A percentile compares a stretch with the other conserved stretches of the same genome.
Evolutionary conservation across 2,888 invertebrate species (phyloP).

Genomic region (Harpalus rufipes): DNA sequence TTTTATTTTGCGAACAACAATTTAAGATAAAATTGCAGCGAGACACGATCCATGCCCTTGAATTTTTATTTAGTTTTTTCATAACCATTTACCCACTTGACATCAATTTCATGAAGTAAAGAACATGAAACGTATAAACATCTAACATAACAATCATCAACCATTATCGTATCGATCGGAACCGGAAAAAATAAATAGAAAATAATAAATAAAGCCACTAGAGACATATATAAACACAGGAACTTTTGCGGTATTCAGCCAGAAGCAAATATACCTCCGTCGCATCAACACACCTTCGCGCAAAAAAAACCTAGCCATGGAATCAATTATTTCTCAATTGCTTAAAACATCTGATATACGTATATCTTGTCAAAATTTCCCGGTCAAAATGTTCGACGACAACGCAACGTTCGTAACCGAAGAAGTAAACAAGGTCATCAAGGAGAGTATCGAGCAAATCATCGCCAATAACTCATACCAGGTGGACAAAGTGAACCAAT

Average conservation of each 20-base stretch:
- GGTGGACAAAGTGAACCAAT: conserved; percentile 83
- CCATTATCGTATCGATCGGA: conserved; percentile 39
- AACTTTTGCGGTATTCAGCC: not conserved
- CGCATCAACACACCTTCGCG: not conserved
- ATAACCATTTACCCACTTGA: conserved; percentile 35
- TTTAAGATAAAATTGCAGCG: not conserved
- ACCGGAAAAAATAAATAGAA: conserved; percentile 25
- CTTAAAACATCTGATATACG: conserved; percentile 57
- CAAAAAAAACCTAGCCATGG: conserved; percentile 32
- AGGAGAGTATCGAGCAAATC: conserved; percentile 86
- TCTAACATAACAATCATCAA: conserved; percentile 28
- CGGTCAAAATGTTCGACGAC: conserved; percentile 75
- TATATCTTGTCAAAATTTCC: conserved; percentile 70
- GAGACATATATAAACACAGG: conserved; percentile 28
- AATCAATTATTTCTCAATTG: conserved; percentile 41
- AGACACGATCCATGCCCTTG: not conserved
- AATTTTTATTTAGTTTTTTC: conserved; percentile 38
- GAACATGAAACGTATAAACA: conserved; percentile 29
- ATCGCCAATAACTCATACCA: conserved; percentile 86
- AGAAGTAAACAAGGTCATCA: conserved; percentile 87
- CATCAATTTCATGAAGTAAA: conserved; percentile 27
- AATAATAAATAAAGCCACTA: conserved; percentile 48
- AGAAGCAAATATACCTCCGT: not conserved
- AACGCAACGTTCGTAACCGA: conserved; percentile 83
- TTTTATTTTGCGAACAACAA: not conserved